These are phyloP conservation scores for Chromis chromis DNA, from an alignment of 2,797 vertebrate genomes.

Conservation along the genomic window DNA sequence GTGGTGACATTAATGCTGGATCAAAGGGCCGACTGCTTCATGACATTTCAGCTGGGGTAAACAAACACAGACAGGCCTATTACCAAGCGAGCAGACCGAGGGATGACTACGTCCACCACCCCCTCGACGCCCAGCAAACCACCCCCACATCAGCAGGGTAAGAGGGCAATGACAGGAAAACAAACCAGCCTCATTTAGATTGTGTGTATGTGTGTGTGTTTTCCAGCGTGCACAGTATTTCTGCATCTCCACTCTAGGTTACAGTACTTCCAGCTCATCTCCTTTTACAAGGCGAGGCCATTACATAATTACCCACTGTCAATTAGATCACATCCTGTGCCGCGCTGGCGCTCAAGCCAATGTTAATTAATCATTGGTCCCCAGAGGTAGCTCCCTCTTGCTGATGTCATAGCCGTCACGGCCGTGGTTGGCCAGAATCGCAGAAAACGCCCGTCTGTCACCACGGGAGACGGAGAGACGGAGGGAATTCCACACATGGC, in stretches of 20 bases:
- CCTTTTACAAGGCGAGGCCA: constrained; percentile 74
- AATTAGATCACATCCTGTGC: constrained; percentile 78
- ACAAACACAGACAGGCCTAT: constrained; percentile 64
- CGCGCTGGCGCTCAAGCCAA: constrained; percentile 68
- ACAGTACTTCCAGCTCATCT: constrained; percentile 73
- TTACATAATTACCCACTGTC: constrained; percentile 76
- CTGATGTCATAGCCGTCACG: constrained; percentile 60
- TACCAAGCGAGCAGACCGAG: constrained; percentile 45
- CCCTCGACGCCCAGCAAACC: constrained; percentile 33
- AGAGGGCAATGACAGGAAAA: constrained; percentile 64
- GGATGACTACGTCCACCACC: constrained; percentile 58
- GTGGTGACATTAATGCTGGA: constrained; percentile 67
- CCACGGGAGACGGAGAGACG: not conserved
- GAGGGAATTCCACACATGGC: constrained; percentile 51
- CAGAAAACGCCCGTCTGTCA: constrained; percentile 43
- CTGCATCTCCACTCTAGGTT: constrained; percentile 63
- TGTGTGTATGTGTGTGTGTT: constrained; percentile 13
- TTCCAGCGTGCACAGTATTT: constrained; percentile 14
- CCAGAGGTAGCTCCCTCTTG: constrained; percentile 60
- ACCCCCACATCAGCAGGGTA: constrained; percentile 45
- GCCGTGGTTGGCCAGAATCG: constrained; percentile 46
- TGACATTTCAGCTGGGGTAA: constrained; percentile 70
- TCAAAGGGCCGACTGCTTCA: constrained; percentile 66
- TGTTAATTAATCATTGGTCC: constrained; percentile 79
- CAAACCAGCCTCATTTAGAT: constrained; percentile 55